phyloP scores from a whole-genome alignment of 2,888 invertebrate genomes.

The Drosophila subsilvestris region DNA sequence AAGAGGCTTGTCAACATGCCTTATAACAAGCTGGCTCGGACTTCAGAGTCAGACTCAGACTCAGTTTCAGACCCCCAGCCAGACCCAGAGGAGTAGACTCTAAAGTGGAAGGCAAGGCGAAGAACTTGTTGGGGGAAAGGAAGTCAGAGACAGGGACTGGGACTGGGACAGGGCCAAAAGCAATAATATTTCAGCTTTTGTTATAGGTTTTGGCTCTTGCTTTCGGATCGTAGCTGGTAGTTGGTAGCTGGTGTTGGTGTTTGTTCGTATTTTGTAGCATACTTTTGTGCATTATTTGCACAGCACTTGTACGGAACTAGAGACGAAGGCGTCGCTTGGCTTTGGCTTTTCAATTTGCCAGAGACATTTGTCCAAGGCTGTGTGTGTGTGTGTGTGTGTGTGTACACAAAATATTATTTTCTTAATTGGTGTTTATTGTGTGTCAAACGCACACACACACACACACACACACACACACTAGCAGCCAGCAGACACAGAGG shows the following conservation, averaged over 20 bases:
- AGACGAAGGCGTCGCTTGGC: slow-evolving; percentile 34
- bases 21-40: slow-evolving; percentile 78
- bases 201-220: slow-evolving; percentile 66
- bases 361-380: slow-evolving; percentile 57
- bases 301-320: slow-evolving; percentile 69
- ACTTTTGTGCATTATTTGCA: slow-evolving; percentile 78
- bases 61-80: slow-evolving; percentile 25
- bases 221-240: slow-evolving; percentile 13
- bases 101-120: slow-evolving; percentile 27
- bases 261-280: slow-evolving; percentile 76
- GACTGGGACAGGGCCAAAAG: slow-evolving; percentile 36
- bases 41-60: slow-evolving; percentile 50
- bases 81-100: slow-evolving; percentile 7
- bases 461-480: not conserved
- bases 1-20: slow-evolving; percentile 83
- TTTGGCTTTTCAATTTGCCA: slow-evolving; percentile 71
- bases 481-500: not conserved
- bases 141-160: not conserved
- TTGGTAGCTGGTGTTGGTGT: slow-evolving; percentile 19
- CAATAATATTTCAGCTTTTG: slow-evolving; percentile 79
- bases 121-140: slow-evolving; percentile 29
- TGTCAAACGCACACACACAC: slow-evolving; percentile 54
- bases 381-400: slow-evolving; percentile 51
- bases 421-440: slow-evolving; percentile 79
- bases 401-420: slow-evolving; percentile 79